Evolutionary conservation across 1,140 invertebrate genomes (phyloP), one percentile per base, ranked within the genome.

Genomic region (Cherax quadricarinatus): DNA sequence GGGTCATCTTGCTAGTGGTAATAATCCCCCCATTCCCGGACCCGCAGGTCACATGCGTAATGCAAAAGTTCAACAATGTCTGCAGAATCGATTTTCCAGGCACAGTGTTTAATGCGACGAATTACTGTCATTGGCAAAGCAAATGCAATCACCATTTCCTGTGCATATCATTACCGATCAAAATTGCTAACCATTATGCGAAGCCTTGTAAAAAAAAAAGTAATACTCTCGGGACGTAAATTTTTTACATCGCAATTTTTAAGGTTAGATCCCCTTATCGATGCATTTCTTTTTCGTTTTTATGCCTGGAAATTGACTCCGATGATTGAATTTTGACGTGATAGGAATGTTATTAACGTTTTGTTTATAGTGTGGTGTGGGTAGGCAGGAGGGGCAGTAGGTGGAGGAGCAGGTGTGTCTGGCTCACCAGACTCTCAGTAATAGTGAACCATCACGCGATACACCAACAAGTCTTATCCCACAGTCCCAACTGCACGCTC

Each of bases 251-350:
- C 57, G 57, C 57, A 60, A 60, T 10, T 60, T 10, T 60, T 16
- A 16, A 16, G 9, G 9, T 9, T 60, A 60, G 48, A 48, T 48
- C 51, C 24, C 48, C n/a, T 7, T 21, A 51, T 14, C 30, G 14
- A 81, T 49, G 9, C 14, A n/a, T 81, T 49, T 41, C 16, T 81
- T 53, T 48, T 49, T 81, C 21, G 21, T 78, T 78, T 10, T 10
- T n/a, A 10, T 41, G 10, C 73, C 49, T 18, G 30, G 30, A 41
- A 41, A 48, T 80, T 7, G 30, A 10, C 78, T 12, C 10, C 66
- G 66, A 70, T 70, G 18, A 70, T 70, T 70, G 66, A 70, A 70
- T 70, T 41, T 70, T 70, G 66, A 70, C 66, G 66, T 70, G 66
- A 70, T 70, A 18, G 14, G 21, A 18, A 70, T 70, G 18, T 70